These are phyloP conservation scores for Gymnothorax javanicus DNA, from an alignment of 2,797 vertebrate species.

Conservation along the genomic window DNA sequence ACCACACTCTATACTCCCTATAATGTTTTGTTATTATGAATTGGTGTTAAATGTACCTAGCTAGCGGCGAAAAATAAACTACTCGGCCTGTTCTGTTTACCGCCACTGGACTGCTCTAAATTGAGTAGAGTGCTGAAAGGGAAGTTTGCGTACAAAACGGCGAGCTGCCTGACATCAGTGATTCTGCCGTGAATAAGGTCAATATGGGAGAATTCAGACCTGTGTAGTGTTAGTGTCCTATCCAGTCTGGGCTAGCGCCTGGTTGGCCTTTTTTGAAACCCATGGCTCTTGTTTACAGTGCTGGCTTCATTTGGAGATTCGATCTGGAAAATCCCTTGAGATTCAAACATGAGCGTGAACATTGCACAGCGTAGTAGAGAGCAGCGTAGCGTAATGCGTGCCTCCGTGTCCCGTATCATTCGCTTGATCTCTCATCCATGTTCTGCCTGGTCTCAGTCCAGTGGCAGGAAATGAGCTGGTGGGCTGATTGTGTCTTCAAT, in stretches of 20 bases:
- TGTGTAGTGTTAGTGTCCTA: not conserved
- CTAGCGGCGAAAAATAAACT: too few species aligned
- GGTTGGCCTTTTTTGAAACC: not conserved
- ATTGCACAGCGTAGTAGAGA: not conserved
- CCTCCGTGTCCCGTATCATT: not conserved
- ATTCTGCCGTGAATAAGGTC: not conserved
- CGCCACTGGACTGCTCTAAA: too few species aligned
- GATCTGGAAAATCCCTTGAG: not conserved
- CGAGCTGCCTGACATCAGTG: too few species aligned
- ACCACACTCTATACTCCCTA: too few species aligned
- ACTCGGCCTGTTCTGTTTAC: too few species aligned
- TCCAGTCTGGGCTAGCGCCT: not conserved
- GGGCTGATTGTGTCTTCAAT: constrained; percentile 10
- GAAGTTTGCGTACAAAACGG: too few species aligned
- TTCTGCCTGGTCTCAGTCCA: not conserved
- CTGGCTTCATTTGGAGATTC: not conserved
- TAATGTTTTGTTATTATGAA: too few species aligned
- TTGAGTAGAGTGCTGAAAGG: too few species aligned
- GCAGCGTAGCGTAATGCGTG: not conserved
- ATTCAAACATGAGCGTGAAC: not conserved
- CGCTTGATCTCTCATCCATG: not conserved
- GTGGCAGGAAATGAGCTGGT: not conserved
- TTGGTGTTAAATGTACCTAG: too few species aligned
- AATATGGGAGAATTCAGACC: not conserved
- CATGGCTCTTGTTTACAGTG: not conserved